Base-by-base conservation (phyloP, 2,113 vertebrate species). In the Ascaphus truei region DNA sequence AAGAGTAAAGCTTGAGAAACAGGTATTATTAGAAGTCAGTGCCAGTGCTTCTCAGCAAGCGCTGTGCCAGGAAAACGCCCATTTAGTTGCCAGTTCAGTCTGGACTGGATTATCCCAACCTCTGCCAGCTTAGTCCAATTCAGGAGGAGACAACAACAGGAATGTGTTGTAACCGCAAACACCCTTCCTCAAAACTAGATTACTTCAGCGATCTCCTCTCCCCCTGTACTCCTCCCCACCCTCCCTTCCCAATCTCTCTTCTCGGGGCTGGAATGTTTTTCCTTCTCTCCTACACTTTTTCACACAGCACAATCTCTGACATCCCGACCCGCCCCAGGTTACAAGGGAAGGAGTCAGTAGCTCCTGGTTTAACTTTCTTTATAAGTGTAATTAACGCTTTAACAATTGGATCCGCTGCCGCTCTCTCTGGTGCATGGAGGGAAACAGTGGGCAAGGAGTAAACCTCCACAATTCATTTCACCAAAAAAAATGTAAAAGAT, bases 231-330 rank as follows among this genome's bases (percentile, higher is more conserved):
- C 12, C 10, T 0, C 66, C 37, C 43, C 29, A 15, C 4, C 60
- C 48, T 18, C 26, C 18, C 59, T 47, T 58, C 81, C 75, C 82
- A 75, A 84, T 79, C 75, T 39, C 78, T 75, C 68, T 83, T 78
- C 78, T 82, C 79, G 85, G 65, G 43, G 84, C 73, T 72, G 63
- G 83, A 33, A 52, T 80, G 86, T 87, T 91, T 90, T 90, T 86
- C 85, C 84, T 71, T 88, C 86, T 90, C 91, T 92, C 92, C 93
- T 90, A 91, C 89, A 84, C 87, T 84, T 76, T 88, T 90, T 89
- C 86, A 79, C 84, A 83, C 83, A 81, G 76, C 76, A 71, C 59
- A 61, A 55, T 41, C 73, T 71, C 48, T 52, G 61, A 64, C 74
- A 76, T 76, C 67, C 52, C n/a, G 62, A 75, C 79, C 72, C 60